Evolutionary conservation across 1,140 invertebrate species (phyloP).

Genomic region (Prorops nasuta): DNA sequence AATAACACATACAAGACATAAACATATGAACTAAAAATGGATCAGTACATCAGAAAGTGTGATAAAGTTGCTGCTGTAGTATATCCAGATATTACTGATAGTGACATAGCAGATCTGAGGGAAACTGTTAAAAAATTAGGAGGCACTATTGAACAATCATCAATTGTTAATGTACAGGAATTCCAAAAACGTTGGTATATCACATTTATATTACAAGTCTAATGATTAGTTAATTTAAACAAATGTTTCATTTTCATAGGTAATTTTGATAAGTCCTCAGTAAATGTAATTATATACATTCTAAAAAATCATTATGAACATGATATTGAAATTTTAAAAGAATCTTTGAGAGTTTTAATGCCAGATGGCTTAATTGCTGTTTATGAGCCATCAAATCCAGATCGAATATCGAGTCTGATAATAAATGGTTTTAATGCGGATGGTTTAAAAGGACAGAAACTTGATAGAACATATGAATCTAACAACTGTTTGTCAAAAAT

Average conservation of each 20-base stretch:
- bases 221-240: background rate
- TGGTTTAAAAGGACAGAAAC: conserved; percentile 20
- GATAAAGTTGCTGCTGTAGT: conserved; percentile 22
- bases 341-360: conserved; percentile 61
- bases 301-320: conserved; percentile 51
- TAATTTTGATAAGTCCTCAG: conserved; percentile 56
- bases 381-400: conserved; percentile 24
- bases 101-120: conserved; percentile 12
- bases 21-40: too few relatives aligned
- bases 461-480: conserved; percentile 52
- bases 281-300: conserved; percentile 62
- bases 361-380: conserved; percentile 55
- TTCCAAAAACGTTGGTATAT: conserved; percentile 15
- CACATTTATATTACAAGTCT: background rate
- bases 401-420: conserved; percentile 57
- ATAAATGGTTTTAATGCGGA: conserved; percentile 66
- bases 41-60: conserved; percentile 13
- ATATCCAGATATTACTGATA: conserved; percentile 5
- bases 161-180: conserved; percentile 3
- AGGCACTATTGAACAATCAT: conserved; percentile 10
- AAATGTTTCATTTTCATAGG: conserved; percentile 43
- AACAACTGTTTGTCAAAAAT: conserved; percentile 61
- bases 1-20: too few relatives aligned
- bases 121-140: conserved; percentile 16
- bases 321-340: conserved; percentile 54